These are phyloP conservation scores for Excalfactoria chinensis DNA, from an alignment of 2,113 vertebrate genomes.

Conservation along the genomic window DNA sequence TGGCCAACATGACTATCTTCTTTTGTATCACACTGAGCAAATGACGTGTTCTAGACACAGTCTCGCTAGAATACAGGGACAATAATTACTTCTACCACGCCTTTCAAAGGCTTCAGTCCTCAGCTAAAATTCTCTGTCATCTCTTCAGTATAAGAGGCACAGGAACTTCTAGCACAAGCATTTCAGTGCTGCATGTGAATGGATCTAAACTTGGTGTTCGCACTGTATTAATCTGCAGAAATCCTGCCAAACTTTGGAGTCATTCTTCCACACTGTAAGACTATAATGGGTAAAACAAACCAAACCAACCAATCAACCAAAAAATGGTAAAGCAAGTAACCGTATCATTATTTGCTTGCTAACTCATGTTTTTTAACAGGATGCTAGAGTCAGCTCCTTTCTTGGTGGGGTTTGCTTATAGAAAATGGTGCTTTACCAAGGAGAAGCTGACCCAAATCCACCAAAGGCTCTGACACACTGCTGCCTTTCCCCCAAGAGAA, in stretches of 20 bases:
- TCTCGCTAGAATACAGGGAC: background rate
- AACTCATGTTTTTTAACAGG: background rate
- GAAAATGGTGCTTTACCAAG: background rate
- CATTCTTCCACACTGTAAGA: rapidly evolving
- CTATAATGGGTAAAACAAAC: background rate
- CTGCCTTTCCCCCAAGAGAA: background rate
- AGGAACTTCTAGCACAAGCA: background rate
- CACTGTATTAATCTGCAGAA: background rate
- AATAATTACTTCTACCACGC: background rate
- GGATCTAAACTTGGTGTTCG: background rate
- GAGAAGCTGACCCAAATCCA: background rate
- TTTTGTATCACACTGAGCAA: background rate
- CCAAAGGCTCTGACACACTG: background rate
- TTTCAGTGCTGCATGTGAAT: background rate
- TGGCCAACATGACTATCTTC: rapidly evolving
- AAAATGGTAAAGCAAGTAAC: background rate
- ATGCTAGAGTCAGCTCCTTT: background rate
- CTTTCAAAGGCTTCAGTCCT: background rate
- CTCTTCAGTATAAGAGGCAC: background rate
- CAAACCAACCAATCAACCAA: background rate
- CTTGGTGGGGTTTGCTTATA: background rate
- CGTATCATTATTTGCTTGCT: background rate
- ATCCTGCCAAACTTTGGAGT: background rate
- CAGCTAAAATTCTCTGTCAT: background rate
- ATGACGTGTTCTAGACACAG: background rate